A percentile compares a stretch with the other conserved stretches of the same genome.
These are phyloP conservation scores for Petroica traversi DNA, from an alignment of 2,113 vertebrate species.

Conservation along the genomic window DNA sequence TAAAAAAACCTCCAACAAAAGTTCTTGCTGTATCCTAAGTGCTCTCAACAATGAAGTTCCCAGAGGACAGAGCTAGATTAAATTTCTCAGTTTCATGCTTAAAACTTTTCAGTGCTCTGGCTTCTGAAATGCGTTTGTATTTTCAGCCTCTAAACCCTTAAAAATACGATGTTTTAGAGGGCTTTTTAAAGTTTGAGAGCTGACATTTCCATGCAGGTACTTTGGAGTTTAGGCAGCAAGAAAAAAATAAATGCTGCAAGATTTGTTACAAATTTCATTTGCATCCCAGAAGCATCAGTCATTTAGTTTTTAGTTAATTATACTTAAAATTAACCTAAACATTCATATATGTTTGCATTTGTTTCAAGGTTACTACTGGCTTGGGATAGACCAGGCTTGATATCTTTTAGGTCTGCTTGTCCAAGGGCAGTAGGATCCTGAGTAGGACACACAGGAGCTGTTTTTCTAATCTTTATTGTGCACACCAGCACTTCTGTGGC, in stretches of 20 bases:
- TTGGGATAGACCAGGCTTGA: neutral
- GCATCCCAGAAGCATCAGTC: neutral
- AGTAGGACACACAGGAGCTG: neutral
- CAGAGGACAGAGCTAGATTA: neutral
- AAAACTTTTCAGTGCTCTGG: neutral
- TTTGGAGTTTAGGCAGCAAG: neutral
- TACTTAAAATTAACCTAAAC: neutral
- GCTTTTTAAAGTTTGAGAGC: neutral
- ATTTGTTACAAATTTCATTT: neutral
- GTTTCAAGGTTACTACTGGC: neutral
- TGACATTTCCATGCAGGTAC: neutral
- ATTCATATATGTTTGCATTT: accelerated
- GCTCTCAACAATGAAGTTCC: neutral
- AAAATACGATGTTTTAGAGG: neutral
- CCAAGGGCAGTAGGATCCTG: neutral
- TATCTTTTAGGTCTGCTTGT: neutral
- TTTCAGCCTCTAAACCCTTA: neutral
- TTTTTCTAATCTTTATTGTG: neutral
- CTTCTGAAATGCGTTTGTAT: neutral
- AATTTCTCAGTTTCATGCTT: neutral
- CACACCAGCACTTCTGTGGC: neutral
- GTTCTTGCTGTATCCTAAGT: neutral
- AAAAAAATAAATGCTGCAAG: neutral
- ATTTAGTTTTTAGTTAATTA: neutral
- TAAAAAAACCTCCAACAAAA: accelerated